Evolutionary conservation across 1,140 invertebrate genomes (phyloP), one percentile per base, ranked within the genome.

Genomic region (Aleiodes sp.): DNA sequence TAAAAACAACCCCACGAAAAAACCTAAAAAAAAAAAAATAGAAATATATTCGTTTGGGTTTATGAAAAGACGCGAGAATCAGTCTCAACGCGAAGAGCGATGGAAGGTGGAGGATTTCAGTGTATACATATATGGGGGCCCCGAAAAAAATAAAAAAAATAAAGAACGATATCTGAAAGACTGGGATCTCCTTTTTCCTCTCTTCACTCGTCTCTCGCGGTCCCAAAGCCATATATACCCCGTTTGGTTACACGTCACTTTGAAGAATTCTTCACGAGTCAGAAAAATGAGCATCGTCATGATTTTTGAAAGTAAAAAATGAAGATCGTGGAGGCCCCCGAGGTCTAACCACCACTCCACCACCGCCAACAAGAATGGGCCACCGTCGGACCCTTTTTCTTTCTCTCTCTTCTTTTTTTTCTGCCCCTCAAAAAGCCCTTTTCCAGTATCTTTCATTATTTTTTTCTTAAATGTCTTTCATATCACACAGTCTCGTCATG

Each of bases 291-390:
- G 84, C 84, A 85, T 85, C 83, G 84, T 86, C 84, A 86, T 86
- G 84, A 84, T 85, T 85, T 86, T 86, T 85, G 84, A 86, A 85
- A 86, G 84, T 85, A 86, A 86, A 86, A 85, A 86, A 85, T 86
- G 82, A 85, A 81, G 77, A 80, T 73, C 74, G 70, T 46, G 63
- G 56, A 33, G 71, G 14, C 66, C 68, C 60, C 52, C 24, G 61
- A 62, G 65, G 66, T 64, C 66, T 52, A 60, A 65, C 64, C 63
- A 61, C 65, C 70, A 31, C 57, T 41, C 31, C 37, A 46, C 16
- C 60, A 39, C 57, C 21, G 28, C 12, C 7, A 1, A 33, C 28
- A 59, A 59, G 56, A 59, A 59, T 63, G 61, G 33, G 37, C 21
- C 37, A 28, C 59, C 61, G 35, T 41, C 61, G 35, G 33, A 26